phyloP scores from a whole-genome alignment of 2,888 invertebrate species.

The Liodrosophila aerea region DNA sequence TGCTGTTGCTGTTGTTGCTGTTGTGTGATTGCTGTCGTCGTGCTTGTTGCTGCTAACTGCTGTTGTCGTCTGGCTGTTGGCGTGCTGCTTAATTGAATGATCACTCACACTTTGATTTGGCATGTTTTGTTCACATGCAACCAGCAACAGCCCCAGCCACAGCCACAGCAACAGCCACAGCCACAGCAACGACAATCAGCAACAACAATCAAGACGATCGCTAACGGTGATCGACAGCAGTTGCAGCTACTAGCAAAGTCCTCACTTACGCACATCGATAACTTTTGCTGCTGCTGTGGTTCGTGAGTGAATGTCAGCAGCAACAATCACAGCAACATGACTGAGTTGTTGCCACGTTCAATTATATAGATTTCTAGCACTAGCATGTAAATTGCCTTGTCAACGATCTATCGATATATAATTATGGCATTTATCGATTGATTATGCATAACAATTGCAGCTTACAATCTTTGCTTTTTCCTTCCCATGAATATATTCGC shows the following conservation, averaged over 20 bases:
- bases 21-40: slow-evolving; percentile 56
- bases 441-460: too few species aligned
- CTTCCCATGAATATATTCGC: too few species aligned
- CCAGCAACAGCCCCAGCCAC: slow-evolving; percentile 20
- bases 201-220: slow-evolving; percentile 33
- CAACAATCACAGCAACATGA: slow-evolving; percentile 16
- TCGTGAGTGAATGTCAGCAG: slow-evolving; percentile 68
- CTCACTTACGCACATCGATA: slow-evolving; percentile 42
- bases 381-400: too few species aligned
- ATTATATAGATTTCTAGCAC: too few species aligned
- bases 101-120: slow-evolving; percentile 77
- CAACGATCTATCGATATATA: too few species aligned
- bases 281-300: slow-evolving; percentile 26
- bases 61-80: slow-evolving; percentile 47
- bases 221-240: slow-evolving; percentile 72
- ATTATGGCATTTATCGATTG: too few species aligned
- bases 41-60: slow-evolving; percentile 28
- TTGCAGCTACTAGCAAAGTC: slow-evolving; percentile 52
- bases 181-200: slow-evolving; percentile 1
- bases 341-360: too few species aligned
- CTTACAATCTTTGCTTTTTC: too few species aligned
- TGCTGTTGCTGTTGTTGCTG: slow-evolving; percentile 46
- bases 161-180: slow-evolving; percentile 8
- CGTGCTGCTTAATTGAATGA: slow-evolving; percentile 77
- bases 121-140: slow-evolving; percentile 71